Base-by-base conservation (phyloP, 2,113 vertebrate species). In the Pangasianodon gigas region DNA sequence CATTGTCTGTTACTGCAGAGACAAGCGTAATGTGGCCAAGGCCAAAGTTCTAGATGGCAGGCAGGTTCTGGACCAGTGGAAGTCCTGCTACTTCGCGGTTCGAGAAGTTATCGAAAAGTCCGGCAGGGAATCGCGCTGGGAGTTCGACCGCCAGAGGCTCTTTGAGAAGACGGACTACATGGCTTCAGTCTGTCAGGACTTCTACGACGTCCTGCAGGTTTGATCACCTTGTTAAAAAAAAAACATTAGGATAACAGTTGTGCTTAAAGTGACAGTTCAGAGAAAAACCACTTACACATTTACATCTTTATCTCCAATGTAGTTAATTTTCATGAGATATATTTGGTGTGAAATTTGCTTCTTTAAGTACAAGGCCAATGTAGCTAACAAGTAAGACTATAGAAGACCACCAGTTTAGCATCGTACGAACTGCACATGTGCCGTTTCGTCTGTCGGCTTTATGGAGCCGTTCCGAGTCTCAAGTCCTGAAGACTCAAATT, bases 81-180 rank as follows among this genome's bases (percentile, higher is more conserved):
- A 97, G 88, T 94, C 94, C 80, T 95, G 96, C 82, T 99, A 98
- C 92, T 97, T 98, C 21, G 95, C 95, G 58, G 92, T 96, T 48
- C 96, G 98, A 10, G 95, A 96, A 87, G 97, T 96, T 92, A 98
- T 99, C 2, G 97, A 99, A 93, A 93, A 95, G 7, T 96, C 96
- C 0, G 96, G 95, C 89, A 93, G 95, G 58, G 95, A 96, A 21
- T 89, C 95, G 0, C 96, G 96, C 11, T 99, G 98, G 98, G 98
- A 99, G 91, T 99, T 99, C 91, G 98, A 99, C n/a, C 94, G 94
- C 2, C 97, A 97, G 77, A 95, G 93, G 89, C 95, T 99, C 41
- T 99, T 99, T 93, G 97, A 97, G 93, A 96, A 96, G 92, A 98
- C 97, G 0, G 98, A 99, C 89, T 97, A 98, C 91, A 98, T 99